Conservation (phyloP, 2,888 invertebrate genomes). For the Ophion slaviceki region DNA sequence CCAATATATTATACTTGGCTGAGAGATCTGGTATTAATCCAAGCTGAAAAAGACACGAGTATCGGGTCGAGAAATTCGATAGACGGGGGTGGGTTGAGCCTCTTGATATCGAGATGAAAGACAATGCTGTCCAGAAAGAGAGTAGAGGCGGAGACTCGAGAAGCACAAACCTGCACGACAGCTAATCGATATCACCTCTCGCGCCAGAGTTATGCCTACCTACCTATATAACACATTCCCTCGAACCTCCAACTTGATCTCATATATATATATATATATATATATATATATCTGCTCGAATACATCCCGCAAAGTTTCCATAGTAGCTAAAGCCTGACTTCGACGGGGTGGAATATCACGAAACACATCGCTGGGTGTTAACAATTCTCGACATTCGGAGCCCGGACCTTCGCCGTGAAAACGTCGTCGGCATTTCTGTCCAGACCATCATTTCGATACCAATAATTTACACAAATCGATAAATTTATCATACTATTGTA, state of each 20-base stretch:
- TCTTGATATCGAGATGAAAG: conserved; percentile 74
- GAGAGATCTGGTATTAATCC: background rate
- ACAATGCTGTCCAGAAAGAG: conserved; percentile 77
- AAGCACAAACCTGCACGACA: conserved; percentile 76
- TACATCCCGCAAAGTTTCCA: conserved; percentile 11
- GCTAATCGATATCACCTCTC: conserved; percentile 81
- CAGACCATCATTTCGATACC: background rate
- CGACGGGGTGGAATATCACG: conserved; percentile 4
- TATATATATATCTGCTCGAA: conserved; percentile 4
- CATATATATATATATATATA: conserved; percentile 17
- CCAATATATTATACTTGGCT: background rate
- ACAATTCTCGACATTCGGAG: background rate
- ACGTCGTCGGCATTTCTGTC: background rate
- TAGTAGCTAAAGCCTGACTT: conserved; percentile 9
- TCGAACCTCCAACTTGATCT: conserved; percentile 42
- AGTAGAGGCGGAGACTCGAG: conserved; percentile 68
- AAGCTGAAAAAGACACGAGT: background rate
- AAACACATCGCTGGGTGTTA: background rate
- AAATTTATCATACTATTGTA: background rate
- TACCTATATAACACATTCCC: conserved; percentile 37
- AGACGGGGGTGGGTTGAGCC: conserved; percentile 25
- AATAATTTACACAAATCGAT: background rate
- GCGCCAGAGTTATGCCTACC: conserved; percentile 64
- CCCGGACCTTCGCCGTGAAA: background rate
- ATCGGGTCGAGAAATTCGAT: background rate